Evolutionary conservation across 2,888 invertebrate genomes (phyloP).

Genomic region (Pelosia muscerda): DNA sequence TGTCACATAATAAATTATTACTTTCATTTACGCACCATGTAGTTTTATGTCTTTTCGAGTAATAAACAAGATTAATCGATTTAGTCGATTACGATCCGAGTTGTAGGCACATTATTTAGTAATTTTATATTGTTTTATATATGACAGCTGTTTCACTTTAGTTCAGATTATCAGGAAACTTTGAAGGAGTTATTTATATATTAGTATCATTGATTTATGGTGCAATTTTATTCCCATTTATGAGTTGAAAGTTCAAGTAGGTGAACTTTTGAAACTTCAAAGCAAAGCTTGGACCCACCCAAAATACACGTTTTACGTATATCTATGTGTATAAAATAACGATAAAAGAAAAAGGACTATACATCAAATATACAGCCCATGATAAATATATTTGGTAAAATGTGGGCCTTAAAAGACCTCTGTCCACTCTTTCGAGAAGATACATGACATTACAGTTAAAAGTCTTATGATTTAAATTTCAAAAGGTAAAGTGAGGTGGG

Average conservation of each 20-base stretch:
- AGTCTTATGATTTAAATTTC: too few relatives aligned
- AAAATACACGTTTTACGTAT: too few relatives aligned
- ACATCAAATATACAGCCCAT: too few relatives aligned
- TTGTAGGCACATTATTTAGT: slow-evolving; percentile 15
- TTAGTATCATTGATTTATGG: not conserved
- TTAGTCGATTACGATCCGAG: slow-evolving; percentile 22
- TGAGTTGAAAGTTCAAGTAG: not conserved
- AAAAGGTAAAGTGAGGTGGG: not conserved
- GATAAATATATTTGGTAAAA: not conserved
- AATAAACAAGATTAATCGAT: slow-evolving; percentile 46
- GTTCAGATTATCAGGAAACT: not conserved
- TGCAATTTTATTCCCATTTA: not conserved
- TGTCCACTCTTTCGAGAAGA: not conserved
- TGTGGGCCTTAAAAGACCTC: not conserved
- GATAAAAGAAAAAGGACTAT: too few relatives aligned
- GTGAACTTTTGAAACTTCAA: not conserved
- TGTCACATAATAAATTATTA: slow-evolving; percentile 45
- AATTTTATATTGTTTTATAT: slow-evolving; percentile 5
- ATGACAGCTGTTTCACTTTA: slow-evolving; percentile 1
- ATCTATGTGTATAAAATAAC: too few relatives aligned
- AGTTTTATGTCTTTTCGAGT: slow-evolving; percentile 39
- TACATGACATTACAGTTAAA: not conserved
- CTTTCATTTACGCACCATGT: slow-evolving; percentile 38
- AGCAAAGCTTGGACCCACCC: not conserved
- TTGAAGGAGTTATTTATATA: not conserved